phyloP scores from a whole-genome alignment of 2,113 vertebrate genomes.

The Chelonoidis abingdonii region DNA sequence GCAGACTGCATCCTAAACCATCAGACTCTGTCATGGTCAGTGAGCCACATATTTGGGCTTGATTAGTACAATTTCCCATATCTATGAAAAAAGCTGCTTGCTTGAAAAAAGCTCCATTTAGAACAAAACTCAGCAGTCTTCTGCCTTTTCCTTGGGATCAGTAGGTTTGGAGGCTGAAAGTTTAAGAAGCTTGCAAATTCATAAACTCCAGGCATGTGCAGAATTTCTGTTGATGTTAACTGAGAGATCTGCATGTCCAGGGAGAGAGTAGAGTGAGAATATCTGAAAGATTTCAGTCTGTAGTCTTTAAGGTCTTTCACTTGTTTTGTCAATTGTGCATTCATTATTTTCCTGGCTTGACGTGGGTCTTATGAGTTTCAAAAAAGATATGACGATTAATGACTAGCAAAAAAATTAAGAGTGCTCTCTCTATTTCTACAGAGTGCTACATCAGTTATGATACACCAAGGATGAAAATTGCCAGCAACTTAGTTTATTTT shows the following conservation, averaged over 20 bases:
- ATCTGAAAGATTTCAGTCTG: neutral
- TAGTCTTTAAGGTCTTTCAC: neutral
- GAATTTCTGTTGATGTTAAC: neutral
- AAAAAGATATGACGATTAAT: constrained; percentile 39
- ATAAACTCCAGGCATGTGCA: neutral
- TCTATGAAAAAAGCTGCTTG: neutral
- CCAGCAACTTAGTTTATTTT: constrained; percentile 15
- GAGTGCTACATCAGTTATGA: constrained; percentile 10
- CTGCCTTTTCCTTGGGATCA: neutral
- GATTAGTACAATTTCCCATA: neutral
- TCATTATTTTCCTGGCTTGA: neutral
- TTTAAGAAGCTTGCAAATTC: neutral
- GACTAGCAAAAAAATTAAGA: constrained; percentile 20
- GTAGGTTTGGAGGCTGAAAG: neutral
- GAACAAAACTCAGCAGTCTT: neutral
- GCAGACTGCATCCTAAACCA: neutral
- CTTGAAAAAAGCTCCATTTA: neutral
- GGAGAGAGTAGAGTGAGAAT: neutral
- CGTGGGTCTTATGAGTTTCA: neutral
- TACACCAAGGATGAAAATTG: constrained; percentile 47
- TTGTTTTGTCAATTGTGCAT: neutral
- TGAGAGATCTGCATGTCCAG: neutral
- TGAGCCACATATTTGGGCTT: neutral
- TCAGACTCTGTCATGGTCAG: neutral
- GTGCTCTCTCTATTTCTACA: constrained; percentile 8